Evolutionary conservation across 2,797 vertebrate species (phyloP).

Genomic region (Myioborus miniatus): DNA sequence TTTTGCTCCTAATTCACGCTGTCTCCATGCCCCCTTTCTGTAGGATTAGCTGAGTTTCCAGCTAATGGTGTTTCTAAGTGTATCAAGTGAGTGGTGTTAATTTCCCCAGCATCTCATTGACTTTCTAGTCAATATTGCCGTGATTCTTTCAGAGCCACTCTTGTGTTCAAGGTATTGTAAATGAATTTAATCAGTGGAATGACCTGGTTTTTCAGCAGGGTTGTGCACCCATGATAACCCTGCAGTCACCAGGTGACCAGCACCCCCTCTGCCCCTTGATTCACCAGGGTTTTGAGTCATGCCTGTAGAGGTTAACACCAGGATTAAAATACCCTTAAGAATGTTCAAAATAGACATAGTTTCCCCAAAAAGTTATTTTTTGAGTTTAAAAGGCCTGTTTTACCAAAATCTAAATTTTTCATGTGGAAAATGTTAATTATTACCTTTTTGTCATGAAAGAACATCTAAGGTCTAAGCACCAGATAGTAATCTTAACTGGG

Average conservation of each 20-base stretch:
- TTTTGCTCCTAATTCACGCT: neutral
- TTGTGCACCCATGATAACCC: neutral
- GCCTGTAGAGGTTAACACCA: neutral
- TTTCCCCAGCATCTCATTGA: conserved; percentile 62
- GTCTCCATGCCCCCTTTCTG: neutral
- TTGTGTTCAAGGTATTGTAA: conserved; percentile 40
- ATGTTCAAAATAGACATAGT: neutral
- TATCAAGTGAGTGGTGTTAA: conserved; percentile 52
- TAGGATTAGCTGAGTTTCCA: conserved; percentile 24
- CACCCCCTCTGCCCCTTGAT: neutral
- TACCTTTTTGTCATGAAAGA: neutral
- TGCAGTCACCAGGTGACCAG: neutral
- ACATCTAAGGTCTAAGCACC: neutral
- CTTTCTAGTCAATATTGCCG: conserved; percentile 52
- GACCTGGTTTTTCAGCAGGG: conserved; percentile 32
- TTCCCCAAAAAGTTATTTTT: neutral
- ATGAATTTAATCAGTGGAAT: conserved; percentile 51
- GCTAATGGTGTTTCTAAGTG: conserved; percentile 44
- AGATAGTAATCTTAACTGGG: neutral
- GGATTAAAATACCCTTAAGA: neutral
- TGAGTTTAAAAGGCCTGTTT: neutral
- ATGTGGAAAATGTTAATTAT: neutral
- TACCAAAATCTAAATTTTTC: neutral
- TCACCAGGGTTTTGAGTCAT: neutral
- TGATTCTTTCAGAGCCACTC: conserved; percentile 47